Evolutionary conservation across 1,140 invertebrate species (phyloP).

Genomic region (Aphidius gifuensis): DNA sequence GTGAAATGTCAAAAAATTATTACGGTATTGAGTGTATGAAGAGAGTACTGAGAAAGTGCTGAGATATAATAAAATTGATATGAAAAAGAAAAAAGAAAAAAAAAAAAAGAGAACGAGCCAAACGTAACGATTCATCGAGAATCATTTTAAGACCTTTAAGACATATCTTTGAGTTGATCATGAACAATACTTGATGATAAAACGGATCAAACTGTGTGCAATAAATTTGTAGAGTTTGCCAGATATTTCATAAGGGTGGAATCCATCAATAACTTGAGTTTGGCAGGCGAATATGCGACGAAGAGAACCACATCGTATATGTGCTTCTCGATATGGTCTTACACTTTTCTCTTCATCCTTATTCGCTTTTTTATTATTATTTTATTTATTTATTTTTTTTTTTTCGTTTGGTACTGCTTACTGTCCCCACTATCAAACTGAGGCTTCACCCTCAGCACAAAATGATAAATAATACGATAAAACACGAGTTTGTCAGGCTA

Average conservation of each 20-base stretch:
- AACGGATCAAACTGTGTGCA: slow-evolving; percentile 48
- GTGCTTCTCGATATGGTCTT: slow-evolving; percentile 10
- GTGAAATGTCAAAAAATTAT: neutral
- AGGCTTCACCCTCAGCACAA: slow-evolving; percentile 30
- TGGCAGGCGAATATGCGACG: slow-evolving; percentile 14
- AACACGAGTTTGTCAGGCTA: slow-evolving; percentile 55
- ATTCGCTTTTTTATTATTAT: slow-evolving; percentile 30
- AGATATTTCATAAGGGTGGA: slow-evolving; percentile 57
- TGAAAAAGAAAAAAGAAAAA: slow-evolving; percentile 23
- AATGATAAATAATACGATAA: slow-evolving; percentile 57
- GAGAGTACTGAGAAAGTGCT: no score
- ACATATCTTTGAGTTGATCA: slow-evolving; percentile 49
- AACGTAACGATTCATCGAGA: slow-evolving; percentile 4
- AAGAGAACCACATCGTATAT: slow-evolving; percentile 16
- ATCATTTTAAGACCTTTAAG: slow-evolving; percentile 3
- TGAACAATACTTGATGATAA: slow-evolving; percentile 54
- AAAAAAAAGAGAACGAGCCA: slow-evolving; percentile 33
- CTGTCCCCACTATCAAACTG: slow-evolving; percentile 11
- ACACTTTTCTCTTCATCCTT: slow-evolving; percentile 14
- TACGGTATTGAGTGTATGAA: neutral
- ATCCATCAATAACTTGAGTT: slow-evolving; percentile 53
- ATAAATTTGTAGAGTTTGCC: slow-evolving; percentile 52
- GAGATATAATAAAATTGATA: no score
- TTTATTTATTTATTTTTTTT: slow-evolving; percentile 29
- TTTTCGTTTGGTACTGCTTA: neutral